Evolutionary conservation across 2,113 vertebrate species (phyloP), one percentile per base, ranked within the genome.

Genomic region (Lamprotornis superbus): DNA sequence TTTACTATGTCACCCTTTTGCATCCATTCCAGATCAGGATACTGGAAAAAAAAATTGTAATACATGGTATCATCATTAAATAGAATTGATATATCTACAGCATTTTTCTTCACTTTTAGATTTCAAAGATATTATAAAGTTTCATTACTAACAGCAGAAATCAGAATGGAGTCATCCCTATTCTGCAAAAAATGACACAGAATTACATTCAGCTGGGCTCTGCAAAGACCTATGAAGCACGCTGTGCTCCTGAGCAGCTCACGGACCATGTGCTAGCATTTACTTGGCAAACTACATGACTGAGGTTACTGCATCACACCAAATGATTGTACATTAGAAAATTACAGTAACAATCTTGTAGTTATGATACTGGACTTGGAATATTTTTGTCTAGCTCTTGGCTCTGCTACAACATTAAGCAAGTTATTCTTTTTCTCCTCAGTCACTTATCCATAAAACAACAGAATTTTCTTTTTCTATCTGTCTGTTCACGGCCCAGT

Each of bases 1-100:
- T 94, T 95, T 93, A 95, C 90, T 94, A 94, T 21, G 17, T 90
- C 93, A 93, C 75, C 73, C 85, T 95, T 95, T 28, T 92, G 93
- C 79, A 92, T 78, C 71, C 93, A 89, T 77, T 70, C 73, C 85
- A 90, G 76, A 65, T 80, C 79, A 83, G 11, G 78, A 64, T 93
- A 92, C 88, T 95, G 90, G 84, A 96, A 96, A 92, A 94, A 24
- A 65, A 94, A 96, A 83, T 39, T 5, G 71, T 49, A 96, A 93
- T 63, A 90, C 50, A 90, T 31, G 11, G 33, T 57, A 90, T 87
- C 31, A 77, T 83, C 55, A 95, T 87, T 76, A 87, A 85, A 83
- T 12, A 80, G 50, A 93, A 81, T 71, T 42, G 75, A 88, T 52
- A 10, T 5, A 86, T 19, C 33, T 63, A 27, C 10, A 94, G 27